Percentiles rank a stretch among this genome's conserved stretches.
Conservation (phyloP, 2,888 invertebrate genomes). For the Monochamus alternatus region DNA sequence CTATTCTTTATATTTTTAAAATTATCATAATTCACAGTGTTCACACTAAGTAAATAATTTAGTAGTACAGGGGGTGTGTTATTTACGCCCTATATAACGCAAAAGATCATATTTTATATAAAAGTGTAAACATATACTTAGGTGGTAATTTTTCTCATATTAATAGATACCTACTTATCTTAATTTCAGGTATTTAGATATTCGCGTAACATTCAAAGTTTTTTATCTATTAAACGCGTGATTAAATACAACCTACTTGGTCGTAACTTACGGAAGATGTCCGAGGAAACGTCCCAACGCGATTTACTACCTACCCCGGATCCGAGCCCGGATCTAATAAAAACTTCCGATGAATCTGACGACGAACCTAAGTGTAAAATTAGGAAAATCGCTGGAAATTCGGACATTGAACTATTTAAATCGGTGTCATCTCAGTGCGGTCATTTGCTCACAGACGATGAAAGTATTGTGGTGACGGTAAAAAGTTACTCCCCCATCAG, state of each 20-base stretch:
- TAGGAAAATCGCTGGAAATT: background rate
- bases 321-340: background rate
- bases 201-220: background rate
- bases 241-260: background rate
- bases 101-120: too few relatives aligned
- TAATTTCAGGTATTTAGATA: constrained; percentile 21
- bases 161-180: background rate
- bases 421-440: constrained; percentile 33
- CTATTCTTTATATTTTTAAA: too few relatives aligned
- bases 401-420: constrained; percentile 1
- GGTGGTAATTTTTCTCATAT: too few relatives aligned
- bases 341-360: background rate
- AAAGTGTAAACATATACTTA: too few relatives aligned
- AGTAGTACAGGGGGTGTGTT: too few relatives aligned
- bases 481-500: constrained; percentile 29
- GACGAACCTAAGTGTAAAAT: background rate
- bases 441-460: constrained; percentile 8
- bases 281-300: background rate
- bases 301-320: background rate
- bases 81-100: too few relatives aligned
- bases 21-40: too few relatives aligned
- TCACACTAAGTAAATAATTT: too few relatives aligned
- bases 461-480: constrained; percentile 26
- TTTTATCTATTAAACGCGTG: background rate
- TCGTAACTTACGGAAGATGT: constrained; percentile 8